A percentile compares a stretch with the other conserved stretches of the same genome.
These are phyloP conservation scores for Ariopsis seemanni DNA, from an alignment of 2,113 vertebrate species.

Conservation along the genomic window DNA sequence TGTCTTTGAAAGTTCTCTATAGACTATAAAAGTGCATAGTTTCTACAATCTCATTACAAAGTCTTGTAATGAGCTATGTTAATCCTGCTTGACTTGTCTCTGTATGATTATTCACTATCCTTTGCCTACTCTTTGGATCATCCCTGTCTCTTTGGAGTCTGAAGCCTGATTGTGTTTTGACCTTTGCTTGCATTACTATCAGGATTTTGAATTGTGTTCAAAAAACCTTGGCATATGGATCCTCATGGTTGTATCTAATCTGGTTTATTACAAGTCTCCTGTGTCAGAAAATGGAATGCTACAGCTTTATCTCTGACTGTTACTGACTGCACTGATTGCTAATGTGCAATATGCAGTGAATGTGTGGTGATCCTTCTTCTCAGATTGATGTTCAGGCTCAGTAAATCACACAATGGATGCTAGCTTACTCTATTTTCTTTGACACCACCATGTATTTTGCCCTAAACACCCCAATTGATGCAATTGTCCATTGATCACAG, in stretches of 20 bases:
- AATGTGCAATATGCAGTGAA: neutral
- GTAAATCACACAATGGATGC: neutral
- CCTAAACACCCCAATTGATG: neutral
- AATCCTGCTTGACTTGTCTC: neutral
- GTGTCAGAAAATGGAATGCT: neutral
- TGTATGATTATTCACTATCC: neutral
- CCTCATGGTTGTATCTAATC: neutral
- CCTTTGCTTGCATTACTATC: neutral
- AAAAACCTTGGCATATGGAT: neutral
- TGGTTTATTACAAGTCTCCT: neutral
- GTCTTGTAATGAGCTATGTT: neutral
- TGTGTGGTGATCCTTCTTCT: neutral
- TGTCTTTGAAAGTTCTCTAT: neutral
- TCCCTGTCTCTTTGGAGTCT: neutral
- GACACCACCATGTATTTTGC: neutral
- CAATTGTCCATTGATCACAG: neutral
- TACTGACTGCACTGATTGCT: neutral
- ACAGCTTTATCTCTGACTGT: neutral
- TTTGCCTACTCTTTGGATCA: neutral
- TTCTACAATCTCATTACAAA: neutral
- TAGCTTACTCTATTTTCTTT: neutral
- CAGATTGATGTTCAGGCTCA: neutral
- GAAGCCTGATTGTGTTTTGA: neutral
- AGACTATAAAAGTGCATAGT: neutral
- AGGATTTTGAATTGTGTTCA: neutral